phyloP scores from a whole-genome alignment of 2,113 vertebrate genomes.

The Misgurnus mizolepis region DNA sequence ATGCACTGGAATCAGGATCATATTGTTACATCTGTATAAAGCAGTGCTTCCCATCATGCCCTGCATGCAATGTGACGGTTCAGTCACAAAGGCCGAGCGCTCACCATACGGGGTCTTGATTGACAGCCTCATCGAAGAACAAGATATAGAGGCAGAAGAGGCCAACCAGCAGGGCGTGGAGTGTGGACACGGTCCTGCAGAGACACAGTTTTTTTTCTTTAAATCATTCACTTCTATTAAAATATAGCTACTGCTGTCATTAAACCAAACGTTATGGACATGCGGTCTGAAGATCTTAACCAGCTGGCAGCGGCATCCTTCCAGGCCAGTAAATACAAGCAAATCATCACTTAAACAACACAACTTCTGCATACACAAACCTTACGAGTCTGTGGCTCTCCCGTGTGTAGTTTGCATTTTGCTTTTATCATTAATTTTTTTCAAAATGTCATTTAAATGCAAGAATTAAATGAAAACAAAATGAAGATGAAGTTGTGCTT shows the following conservation, averaged over 20 bases:
- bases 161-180: conserved; percentile 91
- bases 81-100: conserved; percentile 49
- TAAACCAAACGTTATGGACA: no score
- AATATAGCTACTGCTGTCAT: no score
- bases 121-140: conserved; percentile 85
- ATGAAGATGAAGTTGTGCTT: neutral
- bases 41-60: conserved; percentile 24
- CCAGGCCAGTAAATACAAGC: no score
- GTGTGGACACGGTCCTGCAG: conserved; percentile 91
- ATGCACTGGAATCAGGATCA: neutral
- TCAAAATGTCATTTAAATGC: no score
- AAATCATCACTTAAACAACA: neutral
- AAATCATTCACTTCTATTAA: no score
- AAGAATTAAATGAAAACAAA: no score
- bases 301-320: no score
- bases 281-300: no score
- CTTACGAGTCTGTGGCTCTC: no score
- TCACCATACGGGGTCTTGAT: conserved; percentile 93
- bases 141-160: conserved; percentile 87
- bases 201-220: neutral
- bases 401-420: no score
- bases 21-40: neutral
- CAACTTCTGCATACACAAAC: neutral
- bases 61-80: neutral
- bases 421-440: no score